Evolutionary conservation across 2,797 vertebrate genomes (phyloP).

Genomic region (Liparis tanakae): DNA sequence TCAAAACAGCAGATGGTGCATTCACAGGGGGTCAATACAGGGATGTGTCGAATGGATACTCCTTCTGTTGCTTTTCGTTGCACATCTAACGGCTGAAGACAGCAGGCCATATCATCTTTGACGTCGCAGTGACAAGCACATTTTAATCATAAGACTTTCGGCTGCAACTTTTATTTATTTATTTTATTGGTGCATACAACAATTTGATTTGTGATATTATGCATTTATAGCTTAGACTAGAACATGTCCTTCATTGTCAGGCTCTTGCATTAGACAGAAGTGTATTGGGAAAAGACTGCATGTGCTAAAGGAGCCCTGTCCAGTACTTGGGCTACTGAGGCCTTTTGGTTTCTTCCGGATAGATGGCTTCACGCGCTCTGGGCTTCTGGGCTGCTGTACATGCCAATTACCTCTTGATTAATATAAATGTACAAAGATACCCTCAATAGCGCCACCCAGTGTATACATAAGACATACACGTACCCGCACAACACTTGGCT

Average conservation of each 20-base stretch:
- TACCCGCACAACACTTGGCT: too few relatives aligned
- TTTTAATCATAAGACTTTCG: conserved; percentile 43
- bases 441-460: too few relatives aligned
- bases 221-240: neutral
- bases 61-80: conserved; percentile 82
- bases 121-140: conserved; percentile 63
- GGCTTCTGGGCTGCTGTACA: too few relatives aligned
- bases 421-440: too few relatives aligned
- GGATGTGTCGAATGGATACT: conserved; percentile 81
- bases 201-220: neutral
- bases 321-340: too few relatives aligned
- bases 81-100: conserved; percentile 78
- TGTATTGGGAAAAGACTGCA: neutral
- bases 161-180: too few relatives aligned
- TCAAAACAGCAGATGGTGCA: conserved; percentile 84
- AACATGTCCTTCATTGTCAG: neutral
- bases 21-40: conserved; percentile 78
- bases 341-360: too few relatives aligned
- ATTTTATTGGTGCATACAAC: too few relatives aligned
- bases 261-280: neutral
- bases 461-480: too few relatives aligned
- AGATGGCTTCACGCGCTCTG: too few relatives aligned
- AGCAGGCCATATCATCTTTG: conserved; percentile 65
- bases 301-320: too few relatives aligned
- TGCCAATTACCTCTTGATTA: too few relatives aligned